A percentile compares a stretch with the other conserved stretches of the same genome.
These are phyloP conservation scores for Amphipoea oculea DNA, from an alignment of 2,888 invertebrate species.

Conservation along the genomic window DNA sequence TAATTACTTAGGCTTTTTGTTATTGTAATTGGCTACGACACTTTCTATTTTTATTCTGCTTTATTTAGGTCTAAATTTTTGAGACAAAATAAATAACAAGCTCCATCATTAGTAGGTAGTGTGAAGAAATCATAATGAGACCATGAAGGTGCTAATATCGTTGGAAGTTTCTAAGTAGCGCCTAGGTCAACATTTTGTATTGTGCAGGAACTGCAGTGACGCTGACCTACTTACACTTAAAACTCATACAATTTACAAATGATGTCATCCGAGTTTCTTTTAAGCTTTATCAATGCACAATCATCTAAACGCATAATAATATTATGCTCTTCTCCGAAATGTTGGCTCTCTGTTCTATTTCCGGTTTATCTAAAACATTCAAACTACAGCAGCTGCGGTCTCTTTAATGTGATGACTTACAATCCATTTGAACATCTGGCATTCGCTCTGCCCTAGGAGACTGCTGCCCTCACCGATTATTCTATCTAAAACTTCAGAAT, in stretches of 20 bases:
- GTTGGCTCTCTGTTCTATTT: slow-evolving; percentile 29
- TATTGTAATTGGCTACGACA: background rate
- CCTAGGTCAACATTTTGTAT: slow-evolving; percentile 3
- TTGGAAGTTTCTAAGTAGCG: background rate
- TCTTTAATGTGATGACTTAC: slow-evolving; percentile 16
- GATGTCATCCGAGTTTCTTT: slow-evolving; percentile 27
- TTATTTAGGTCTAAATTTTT: background rate
- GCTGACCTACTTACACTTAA: background rate
- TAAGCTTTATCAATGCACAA: slow-evolving; percentile 26
- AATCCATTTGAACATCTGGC: slow-evolving; percentile 12
- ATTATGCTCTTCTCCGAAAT: slow-evolving; percentile 14
- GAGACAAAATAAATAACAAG: background rate
- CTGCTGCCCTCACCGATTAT: background rate
- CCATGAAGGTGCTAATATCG: slow-evolving; percentile 5
- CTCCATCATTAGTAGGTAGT: background rate
- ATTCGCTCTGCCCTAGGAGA: background rate
- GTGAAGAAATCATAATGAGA: background rate
- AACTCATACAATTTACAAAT: slow-evolving; percentile 4
- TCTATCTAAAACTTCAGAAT: background rate
- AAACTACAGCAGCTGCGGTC: slow-evolving; percentile 17
- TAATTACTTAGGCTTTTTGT: background rate
- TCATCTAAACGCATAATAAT: slow-evolving; percentile 8
- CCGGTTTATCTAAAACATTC: slow-evolving; percentile 25
- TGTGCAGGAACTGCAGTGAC: background rate
- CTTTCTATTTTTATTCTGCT: background rate